Conservation (phyloP, 1,140 invertebrate genomes). For the Atta colombica region DNA sequence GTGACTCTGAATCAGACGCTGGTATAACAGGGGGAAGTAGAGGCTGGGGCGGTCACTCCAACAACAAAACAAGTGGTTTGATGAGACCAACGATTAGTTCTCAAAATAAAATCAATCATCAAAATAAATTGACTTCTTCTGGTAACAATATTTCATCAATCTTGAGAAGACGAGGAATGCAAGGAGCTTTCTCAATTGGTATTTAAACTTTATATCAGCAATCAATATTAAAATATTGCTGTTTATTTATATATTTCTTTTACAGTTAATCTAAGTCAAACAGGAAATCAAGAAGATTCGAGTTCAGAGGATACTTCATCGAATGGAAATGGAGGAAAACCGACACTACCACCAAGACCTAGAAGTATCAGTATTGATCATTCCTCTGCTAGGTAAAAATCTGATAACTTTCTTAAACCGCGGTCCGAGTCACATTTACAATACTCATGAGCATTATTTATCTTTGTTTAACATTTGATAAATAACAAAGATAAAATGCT, state of each 20-base stretch:
- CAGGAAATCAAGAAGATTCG: conserved; percentile 91
- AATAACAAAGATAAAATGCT: too few species aligned
- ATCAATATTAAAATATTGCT: background rate
- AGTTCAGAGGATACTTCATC: conserved; percentile 90
- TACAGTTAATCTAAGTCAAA: conserved; percentile 89
- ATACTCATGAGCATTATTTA: too few species aligned
- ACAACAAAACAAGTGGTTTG: conserved; percentile 86
- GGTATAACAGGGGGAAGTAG: conserved; percentile 75
- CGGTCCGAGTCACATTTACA: too few species aligned
- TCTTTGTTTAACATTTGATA: too few species aligned
- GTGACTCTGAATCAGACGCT: conserved; percentile 91
- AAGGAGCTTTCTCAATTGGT: conserved; percentile 90
- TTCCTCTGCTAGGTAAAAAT: conserved; percentile 80
- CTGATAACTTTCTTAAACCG: background rate
- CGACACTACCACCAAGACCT: conserved; percentile 88
- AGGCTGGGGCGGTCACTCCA: conserved; percentile 79
- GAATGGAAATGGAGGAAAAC: conserved; percentile 87
- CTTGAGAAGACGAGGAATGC: conserved; percentile 88
- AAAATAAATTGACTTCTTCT: conserved; percentile 79
- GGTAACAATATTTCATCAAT: conserved; percentile 85
- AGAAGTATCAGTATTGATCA: conserved; percentile 86
- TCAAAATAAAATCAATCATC: conserved; percentile 90
- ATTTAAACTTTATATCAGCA: conserved; percentile 64
- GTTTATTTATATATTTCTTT: conserved; percentile 41
- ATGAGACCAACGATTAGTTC: conserved; percentile 93